Conservation (phyloP, 2,113 vertebrate genomes). For the Alouatta palliata region DNA sequence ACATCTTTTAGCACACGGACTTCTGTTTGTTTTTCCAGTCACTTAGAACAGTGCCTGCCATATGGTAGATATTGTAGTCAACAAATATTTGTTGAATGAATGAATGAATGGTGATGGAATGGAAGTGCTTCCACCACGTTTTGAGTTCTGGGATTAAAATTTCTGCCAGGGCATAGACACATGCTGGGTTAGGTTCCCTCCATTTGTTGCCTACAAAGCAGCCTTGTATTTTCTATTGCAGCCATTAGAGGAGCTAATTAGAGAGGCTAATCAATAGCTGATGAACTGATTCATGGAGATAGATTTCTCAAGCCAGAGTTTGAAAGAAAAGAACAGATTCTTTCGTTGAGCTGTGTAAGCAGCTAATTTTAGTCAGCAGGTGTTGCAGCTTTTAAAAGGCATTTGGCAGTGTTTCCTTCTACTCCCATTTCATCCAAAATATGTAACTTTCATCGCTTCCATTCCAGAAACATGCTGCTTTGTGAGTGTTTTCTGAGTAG, state of each 20-base stretch:
- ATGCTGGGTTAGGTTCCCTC: neutral
- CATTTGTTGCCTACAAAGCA: constrained; percentile 1
- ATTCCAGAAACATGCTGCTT: constrained; percentile 56
- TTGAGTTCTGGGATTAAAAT: neutral
- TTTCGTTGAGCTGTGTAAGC: neutral
- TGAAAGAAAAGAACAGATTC: constrained; percentile 49
- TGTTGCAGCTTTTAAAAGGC: constrained; percentile 62
- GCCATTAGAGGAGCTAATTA: constrained; percentile 67
- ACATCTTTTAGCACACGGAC: neutral
- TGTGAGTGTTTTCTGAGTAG: constrained; percentile 41
- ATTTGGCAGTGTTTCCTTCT: constrained; percentile 50
- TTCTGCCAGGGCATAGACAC: neutral
- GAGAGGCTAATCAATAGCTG: constrained; percentile 47
- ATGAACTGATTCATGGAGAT: constrained; percentile 51
- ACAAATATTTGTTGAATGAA: neutral
- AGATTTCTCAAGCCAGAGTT: constrained; percentile 11
- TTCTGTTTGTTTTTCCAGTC: neutral
- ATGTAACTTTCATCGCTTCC: constrained; percentile 31
- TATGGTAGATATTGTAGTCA: neutral
- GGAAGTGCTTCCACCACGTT: neutral
- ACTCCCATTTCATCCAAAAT: constrained; percentile 42
- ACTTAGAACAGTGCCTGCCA: neutral
- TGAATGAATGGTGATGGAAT: neutral
- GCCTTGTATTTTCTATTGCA: neutral
- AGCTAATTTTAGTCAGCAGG: constrained; percentile 72